Percentiles rank a stretch among this genome's conserved stretches.
Conservation (phyloP, 2,113 vertebrate species). For the Platanista minor region DNA sequence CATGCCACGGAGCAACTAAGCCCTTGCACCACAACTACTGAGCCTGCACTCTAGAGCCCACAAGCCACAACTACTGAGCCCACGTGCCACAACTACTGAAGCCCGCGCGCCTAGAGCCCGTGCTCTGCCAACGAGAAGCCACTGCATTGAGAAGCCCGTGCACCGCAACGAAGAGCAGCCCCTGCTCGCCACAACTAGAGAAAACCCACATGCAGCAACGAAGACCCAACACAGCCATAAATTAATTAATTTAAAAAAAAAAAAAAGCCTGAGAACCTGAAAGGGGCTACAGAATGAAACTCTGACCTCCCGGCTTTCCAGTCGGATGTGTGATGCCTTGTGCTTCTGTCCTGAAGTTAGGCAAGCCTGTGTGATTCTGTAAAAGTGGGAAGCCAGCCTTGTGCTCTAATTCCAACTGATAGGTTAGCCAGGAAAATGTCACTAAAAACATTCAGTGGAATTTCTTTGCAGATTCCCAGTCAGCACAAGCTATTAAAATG, state of each 20-base stretch:
- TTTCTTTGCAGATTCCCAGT: background rate
- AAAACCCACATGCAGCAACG: too few relatives aligned
- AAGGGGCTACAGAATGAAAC: background rate
- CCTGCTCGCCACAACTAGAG: too few relatives aligned
- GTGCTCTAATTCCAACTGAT: background rate
- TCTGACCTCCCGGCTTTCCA: background rate
- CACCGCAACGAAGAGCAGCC: too few relatives aligned
- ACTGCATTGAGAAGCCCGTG: too few relatives aligned
- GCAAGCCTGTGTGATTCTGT: background rate
- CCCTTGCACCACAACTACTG: too few relatives aligned
- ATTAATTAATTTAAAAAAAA: too few relatives aligned
- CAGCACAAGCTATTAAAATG: conserved; percentile 39
- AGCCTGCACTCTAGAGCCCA: too few relatives aligned
- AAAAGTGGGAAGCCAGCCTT: background rate
- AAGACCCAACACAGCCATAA: too few relatives aligned
- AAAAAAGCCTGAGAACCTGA: background rate
- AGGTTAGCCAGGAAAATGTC: conserved; percentile 26
- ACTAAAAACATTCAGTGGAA: background rate
- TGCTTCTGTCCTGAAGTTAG: background rate
- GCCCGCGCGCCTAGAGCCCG: rapidly evolving
- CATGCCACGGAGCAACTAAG: too few relatives aligned
- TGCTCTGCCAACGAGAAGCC: too few relatives aligned
- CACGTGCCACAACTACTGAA: too few relatives aligned
- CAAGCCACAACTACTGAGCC: too few relatives aligned
- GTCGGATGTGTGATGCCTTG: rapidly evolving